Base-by-base conservation (phyloP, 64 coral and sea anemone genomes). In the Porites lutea region DNA sequence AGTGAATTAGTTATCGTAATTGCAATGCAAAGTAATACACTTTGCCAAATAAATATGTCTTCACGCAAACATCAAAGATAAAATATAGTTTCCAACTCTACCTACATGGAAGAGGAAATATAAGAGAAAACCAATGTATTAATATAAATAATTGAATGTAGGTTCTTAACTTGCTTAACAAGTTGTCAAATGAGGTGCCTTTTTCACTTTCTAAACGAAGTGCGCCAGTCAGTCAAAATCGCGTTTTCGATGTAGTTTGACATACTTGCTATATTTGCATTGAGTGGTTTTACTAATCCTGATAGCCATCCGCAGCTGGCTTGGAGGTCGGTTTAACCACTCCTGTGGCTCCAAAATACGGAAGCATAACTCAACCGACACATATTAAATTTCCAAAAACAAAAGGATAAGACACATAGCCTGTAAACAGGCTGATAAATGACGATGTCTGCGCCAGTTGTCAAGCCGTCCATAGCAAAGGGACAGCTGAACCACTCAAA, bases 401-500 rank as follows among this genome's bases (percentile, higher is more conserved):
- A 76, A 20, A 52, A 48, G 44, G 6, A 50, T 15, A 8, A 76
- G 48, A n/a, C 13, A 51, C 6, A 16, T 16, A 51, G 0, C 8
- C 13, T 48, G 19, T 51, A 16, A 2, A 76, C 19, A 18, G 9
- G 8, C 1, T 57, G 4, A 57, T 19, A 76, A 59, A 13, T 58
- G 76, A 54, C 52, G 19, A 13, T 15, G 52, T 79, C 51, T 79
- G 18, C 21, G 2, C 15, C 21, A 21, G 13, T 79, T 79, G 76
- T 79, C 76, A 79, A 55, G 6, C 5, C 75, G 54, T 12, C 54
- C 49, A 78, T 53, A 22, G 11, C 16, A 9, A 53, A 12, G 1
- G 13, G 76, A 54, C 76, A 79, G 76, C 76, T 79, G 76, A 79
- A 23, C 6, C 73, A 6, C 55, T 59, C 58, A 18, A 79, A 78